phyloP scores from a whole-genome alignment of 2,113 vertebrate species.

The Brachionichthys hirsutus region DNA sequence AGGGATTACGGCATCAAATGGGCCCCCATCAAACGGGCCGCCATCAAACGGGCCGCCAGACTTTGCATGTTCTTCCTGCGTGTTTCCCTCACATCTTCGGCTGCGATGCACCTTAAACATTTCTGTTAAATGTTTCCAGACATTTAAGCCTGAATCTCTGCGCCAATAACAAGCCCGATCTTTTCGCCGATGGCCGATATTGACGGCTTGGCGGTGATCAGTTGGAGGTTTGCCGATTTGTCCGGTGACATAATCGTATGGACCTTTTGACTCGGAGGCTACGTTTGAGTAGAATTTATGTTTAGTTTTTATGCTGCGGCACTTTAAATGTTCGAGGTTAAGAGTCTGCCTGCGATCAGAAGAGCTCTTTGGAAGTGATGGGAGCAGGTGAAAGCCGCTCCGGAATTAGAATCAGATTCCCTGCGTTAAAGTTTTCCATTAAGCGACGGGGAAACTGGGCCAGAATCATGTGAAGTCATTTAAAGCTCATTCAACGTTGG shows the following conservation, averaged over 20 bases:
- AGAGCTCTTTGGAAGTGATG: conserved; percentile 21
- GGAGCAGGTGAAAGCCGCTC: conserved; percentile 26
- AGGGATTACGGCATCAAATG: conserved; percentile 3
- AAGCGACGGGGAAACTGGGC: conserved; percentile 34
- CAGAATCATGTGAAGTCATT: conserved; percentile 26
- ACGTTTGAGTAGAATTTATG: background rate
- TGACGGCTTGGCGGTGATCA: conserved; percentile 4
- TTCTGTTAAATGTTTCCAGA: conserved; percentile 13
- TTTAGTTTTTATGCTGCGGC: conserved; percentile 14
- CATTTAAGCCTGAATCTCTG: conserved; percentile 10
- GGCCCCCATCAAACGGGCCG: background rate
- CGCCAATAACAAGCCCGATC: conserved; percentile 10
- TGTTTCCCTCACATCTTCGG: background rate
- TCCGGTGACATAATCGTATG: too few relatives aligned
- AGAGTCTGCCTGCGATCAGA: conserved; percentile 31
- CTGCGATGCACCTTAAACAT: background rate
- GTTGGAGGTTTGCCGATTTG: conserved; percentile 8
- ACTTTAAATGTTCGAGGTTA: conserved; percentile 27
- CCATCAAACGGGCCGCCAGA: conserved; percentile 9
- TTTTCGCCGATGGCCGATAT: conserved; percentile 29
- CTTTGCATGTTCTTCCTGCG: conserved; percentile 3
- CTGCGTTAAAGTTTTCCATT: conserved; percentile 30
- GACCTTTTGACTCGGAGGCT: background rate
- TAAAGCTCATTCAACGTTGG: conserved; percentile 30
- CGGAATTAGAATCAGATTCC: conserved; percentile 17